Conservation (phyloP, 2,888 invertebrate genomes). For the Hydraecia micacea region DNA sequence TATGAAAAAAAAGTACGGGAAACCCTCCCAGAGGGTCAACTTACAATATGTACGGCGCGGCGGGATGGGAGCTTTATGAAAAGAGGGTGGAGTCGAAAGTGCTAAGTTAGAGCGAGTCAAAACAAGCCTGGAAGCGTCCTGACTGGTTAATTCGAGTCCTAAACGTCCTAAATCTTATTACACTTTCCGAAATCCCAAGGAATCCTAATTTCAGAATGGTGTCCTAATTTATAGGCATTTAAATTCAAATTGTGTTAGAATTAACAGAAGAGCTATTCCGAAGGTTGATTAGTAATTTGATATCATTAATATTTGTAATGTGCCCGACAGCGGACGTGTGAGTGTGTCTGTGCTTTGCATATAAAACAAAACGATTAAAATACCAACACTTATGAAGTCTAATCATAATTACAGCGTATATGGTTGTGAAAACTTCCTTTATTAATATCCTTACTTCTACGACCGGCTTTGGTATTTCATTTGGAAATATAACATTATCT, state of each 20-base stretch:
- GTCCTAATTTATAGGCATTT: not conserved
- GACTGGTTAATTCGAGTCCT: not conserved
- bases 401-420: conserved; percentile 21
- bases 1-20: too few relatives aligned
- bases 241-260: not conserved
- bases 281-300: not conserved
- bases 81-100: too few relatives aligned
- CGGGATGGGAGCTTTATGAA: too few relatives aligned
- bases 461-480: not conserved
- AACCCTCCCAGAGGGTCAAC: too few relatives aligned
- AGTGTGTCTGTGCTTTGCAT: conserved; percentile 18
- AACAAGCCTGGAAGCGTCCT: not conserved
- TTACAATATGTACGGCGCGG: too few relatives aligned
- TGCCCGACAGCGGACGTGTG: conserved; percentile 15
- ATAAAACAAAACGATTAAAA: conserved; percentile 18
- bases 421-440: conserved; percentile 35
- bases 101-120: not conserved
- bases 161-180: not conserved
- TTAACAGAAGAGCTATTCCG: not conserved
- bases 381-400: conserved; percentile 3
- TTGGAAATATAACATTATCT: conserved; percentile 16
- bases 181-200: not conserved
- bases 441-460: not conserved
- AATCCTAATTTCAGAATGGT: not conserved
- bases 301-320: conserved; percentile 41